Conservation (phyloP, 2,797 vertebrate species). For the Chrysocyon brachyurus region DNA sequence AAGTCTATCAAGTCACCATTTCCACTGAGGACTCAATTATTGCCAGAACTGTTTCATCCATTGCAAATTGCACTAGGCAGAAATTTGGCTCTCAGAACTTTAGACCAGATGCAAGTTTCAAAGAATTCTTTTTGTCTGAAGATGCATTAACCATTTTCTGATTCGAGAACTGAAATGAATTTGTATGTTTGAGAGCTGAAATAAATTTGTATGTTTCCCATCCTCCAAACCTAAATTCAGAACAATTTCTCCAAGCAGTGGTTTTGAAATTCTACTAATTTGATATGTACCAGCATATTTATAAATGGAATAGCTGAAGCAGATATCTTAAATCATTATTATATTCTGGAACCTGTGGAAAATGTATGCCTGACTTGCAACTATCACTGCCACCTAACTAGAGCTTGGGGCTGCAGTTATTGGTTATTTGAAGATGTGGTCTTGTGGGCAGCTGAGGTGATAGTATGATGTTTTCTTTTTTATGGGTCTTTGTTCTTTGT, state of each 20-base stretch:
- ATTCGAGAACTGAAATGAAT: neutral
- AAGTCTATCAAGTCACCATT: neutral
- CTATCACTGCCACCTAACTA: neutral
- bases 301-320: neutral
- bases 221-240: neutral
- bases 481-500: fast-evolving
- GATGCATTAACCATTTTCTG: neutral
- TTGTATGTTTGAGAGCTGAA: neutral
- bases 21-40: neutral
- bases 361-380: neutral
- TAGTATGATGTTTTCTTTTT: neutral
- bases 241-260: neutral
- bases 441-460: neutral
- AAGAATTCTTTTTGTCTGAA: neutral
- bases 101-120: neutral
- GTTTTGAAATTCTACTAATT: constrained; percentile 13
- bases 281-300: neutral
- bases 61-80: neutral
- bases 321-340: neutral
- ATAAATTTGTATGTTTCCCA: neutral
- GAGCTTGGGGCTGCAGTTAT: neutral
- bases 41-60: neutral
- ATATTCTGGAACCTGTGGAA: neutral
- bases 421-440: neutral
- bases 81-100: neutral